Evolutionary conservation across 2,888 invertebrate species (phyloP), one percentile per base, ranked within the genome.

Genomic region (Drosophila kuntzei): DNA sequence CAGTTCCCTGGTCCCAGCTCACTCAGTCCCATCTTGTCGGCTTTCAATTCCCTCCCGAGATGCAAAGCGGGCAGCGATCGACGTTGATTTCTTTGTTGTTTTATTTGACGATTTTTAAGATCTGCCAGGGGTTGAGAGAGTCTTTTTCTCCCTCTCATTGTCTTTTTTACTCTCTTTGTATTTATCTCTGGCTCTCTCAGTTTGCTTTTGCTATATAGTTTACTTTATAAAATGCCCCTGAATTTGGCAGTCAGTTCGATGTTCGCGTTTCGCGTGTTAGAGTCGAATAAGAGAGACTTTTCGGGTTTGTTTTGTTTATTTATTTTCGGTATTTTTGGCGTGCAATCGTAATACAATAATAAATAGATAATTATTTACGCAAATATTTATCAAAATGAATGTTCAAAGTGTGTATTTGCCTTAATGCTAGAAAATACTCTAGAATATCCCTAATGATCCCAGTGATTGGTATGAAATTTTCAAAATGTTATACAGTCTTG

Each of bases 241-340:
- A 84, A 87, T 79, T 64, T 63, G 37, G 70, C 62, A 69, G 67
- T 84, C 74, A 87, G 87, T 84, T 71, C 32, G 79, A 51, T 59
- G 65, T 82, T 84, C 57, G 82, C 76, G 71, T 74, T 87, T 82
- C 83, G 86, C 83, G 81, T 80, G 83, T 62, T 71, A 66, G 46
- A 70, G 65, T 79, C 83, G 76, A 55, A 71, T 50, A 27, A 46
- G 57, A 57, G 36, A 57, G 57, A 46, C 3, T 25, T 25, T 46
- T 39, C 57, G 46, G 62, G 66, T 16, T 65, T 61, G 57, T 54
- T 71, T 76, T 71, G 53, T 65, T 65, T 66, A 49, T 46, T 54
- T 55, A 36, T 41, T 41, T 34, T 25, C 29, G 39, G 9, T 51
- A 50, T 50, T 54, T 54, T 50, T 55, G 32, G 60, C 68, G 70